phyloP scores from a whole-genome alignment of 1,140 invertebrate species.

The Drosophila murphyi region DNA sequence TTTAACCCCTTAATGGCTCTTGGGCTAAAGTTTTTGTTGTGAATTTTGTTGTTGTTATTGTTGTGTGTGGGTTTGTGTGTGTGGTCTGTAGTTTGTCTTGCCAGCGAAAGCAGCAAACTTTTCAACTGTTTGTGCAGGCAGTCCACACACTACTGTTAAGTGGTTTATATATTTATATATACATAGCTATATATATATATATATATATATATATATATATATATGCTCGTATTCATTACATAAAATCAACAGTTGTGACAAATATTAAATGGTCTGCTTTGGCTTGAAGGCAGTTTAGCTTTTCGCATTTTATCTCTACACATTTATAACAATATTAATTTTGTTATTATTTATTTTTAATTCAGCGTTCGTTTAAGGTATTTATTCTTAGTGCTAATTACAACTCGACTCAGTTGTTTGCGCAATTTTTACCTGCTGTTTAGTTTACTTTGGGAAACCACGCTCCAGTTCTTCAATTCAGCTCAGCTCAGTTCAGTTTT shows the following conservation, averaged over 20 bases:
- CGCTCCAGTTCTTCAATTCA: constrained; percentile 58
- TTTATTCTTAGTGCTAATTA: constrained; percentile 59
- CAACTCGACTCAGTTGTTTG: constrained; percentile 53
- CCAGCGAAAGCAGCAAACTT: constrained; percentile 22
- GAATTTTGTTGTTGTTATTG: background rate
- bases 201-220: background rate
- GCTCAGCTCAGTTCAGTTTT: constrained; percentile 2
- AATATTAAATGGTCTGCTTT: background rate
- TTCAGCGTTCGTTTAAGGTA: constrained; percentile 19
- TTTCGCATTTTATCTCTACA: background rate
- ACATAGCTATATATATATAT: background rate
- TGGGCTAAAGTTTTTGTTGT: constrained; percentile 43
- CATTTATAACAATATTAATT: constrained; percentile 3
- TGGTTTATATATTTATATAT: constrained; percentile 3
- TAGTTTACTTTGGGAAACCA: constrained; percentile 56
- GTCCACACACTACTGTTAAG: background rate
- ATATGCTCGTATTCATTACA: background rate
- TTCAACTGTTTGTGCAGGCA: constrained; percentile 27
- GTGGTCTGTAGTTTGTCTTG: constrained; percentile 41
- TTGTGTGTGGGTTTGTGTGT: constrained; percentile 5
- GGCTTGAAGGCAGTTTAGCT: background rate
- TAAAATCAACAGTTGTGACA: constrained; percentile 43
- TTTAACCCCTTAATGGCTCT: constrained; percentile 78
- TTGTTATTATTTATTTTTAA: constrained; percentile 14
- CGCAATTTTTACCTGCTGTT: constrained; percentile 75